Conservation (phyloP, 2,888 invertebrate species). For the Gastracanthus pulcherrimus region DNA sequence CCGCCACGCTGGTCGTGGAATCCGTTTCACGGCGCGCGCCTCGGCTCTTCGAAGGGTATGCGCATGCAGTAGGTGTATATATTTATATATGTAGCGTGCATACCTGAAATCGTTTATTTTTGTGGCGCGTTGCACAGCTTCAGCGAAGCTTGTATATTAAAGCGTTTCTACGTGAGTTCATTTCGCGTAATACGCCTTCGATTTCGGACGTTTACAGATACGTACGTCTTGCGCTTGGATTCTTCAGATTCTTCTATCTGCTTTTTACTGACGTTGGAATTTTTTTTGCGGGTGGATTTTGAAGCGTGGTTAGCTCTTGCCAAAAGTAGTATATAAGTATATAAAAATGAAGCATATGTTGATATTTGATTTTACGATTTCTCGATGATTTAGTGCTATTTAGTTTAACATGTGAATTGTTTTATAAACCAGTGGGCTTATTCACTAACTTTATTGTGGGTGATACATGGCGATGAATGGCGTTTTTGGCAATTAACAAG, state of each 20-base stretch:
- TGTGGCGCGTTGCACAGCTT: background rate
- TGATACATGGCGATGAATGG: too few species aligned
- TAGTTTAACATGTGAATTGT: too few species aligned
- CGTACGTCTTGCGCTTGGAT: background rate
- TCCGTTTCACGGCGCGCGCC: background rate
- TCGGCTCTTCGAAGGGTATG: background rate
- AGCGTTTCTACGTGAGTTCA: conserved; percentile 5
- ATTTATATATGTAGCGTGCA: background rate
- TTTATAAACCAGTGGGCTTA: too few species aligned
- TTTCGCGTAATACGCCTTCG: background rate
- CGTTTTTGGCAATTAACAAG: too few species aligned
- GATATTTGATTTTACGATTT: too few species aligned
- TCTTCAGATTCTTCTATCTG: background rate
- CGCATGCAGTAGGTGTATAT: background rate
- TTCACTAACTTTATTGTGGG: too few species aligned
- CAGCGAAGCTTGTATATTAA: background rate
- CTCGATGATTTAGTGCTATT: too few species aligned
- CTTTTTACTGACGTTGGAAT: background rate
- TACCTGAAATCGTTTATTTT: background rate
- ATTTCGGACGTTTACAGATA: conserved; percentile 9
- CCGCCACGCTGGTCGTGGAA: background rate
- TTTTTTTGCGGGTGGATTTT: background rate
- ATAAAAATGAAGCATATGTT: too few species aligned
- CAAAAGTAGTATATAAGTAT: too few species aligned
- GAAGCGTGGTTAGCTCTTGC: background rate